A percentile compares a stretch with the other conserved stretches of the same genome.
Conservation (phyloP, 2,888 invertebrate species). For the Aleiodes testaceus region DNA sequence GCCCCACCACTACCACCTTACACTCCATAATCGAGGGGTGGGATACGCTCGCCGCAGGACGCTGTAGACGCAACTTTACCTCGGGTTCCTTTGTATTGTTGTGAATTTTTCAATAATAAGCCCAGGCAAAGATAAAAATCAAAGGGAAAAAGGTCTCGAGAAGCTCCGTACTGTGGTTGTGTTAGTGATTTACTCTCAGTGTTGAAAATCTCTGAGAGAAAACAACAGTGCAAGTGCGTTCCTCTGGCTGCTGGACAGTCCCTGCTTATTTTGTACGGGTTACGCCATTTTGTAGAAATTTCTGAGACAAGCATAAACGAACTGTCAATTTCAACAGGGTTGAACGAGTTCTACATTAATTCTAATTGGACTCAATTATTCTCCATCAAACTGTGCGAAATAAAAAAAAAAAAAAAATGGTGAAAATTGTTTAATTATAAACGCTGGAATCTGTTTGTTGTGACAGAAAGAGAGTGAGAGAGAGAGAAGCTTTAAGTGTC, state of each 20-base stretch:
- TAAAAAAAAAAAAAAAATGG: neutral
- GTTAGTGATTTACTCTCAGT: neutral
- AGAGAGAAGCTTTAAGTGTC: neutral
- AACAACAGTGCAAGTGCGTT: conserved; percentile 29
- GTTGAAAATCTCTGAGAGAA: neutral
- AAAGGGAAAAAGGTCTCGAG: neutral
- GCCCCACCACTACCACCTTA: conserved; percentile 17
- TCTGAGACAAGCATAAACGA: conserved; percentile 21
- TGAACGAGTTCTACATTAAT: neutral
- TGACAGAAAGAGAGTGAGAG: neutral
- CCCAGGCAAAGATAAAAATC: neutral
- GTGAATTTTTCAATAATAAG: neutral
- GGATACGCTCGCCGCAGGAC: conserved; percentile 24
- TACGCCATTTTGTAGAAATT: conserved; percentile 42
- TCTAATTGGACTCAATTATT: neutral
- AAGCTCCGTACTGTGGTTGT: neutral
- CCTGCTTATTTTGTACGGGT: conserved; percentile 32
- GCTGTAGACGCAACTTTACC: conserved; percentile 12
- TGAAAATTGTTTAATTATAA: neutral
- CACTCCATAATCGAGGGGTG: conserved; percentile 35
- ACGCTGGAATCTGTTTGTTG: neutral
- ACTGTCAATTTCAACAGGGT: conserved; percentile 24
- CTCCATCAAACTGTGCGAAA: neutral
- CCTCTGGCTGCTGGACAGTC: conserved; percentile 1
- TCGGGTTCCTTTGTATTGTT: conserved; percentile 11